Base-by-base conservation (phyloP, 2,888 invertebrate species). In the Campoletis raptor region DNA sequence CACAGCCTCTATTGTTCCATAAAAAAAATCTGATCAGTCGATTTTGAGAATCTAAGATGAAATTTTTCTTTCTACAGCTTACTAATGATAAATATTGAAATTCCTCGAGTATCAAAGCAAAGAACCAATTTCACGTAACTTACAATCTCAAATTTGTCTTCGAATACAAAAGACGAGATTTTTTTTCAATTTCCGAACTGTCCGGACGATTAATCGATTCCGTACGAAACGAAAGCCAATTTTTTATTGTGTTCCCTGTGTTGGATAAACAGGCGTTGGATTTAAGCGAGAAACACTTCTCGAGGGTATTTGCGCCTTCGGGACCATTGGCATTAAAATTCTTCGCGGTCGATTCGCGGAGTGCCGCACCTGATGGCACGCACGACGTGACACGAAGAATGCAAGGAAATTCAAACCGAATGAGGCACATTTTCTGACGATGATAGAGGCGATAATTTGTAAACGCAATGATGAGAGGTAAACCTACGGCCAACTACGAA, bases 351-450 rank as follows among this genome's bases (percentile, higher is more conserved):
- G 86, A 74, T 86, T 78, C 81, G 83, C 54, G 30, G 37, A 81
- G 81, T 61, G 86, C 83, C 86, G 86, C 86, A 84, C 86, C 86
- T 81, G 86, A 86, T 70, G 86, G 81, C 86, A 86, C 84, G 86
- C 86, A 84, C 86, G 81, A 81, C 86, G 83, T 84, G 84, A 79
- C 84, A 61, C 83, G 69, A 84, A 81, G 78, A 81, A 77, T 70
- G 83, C 48, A 67, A 57, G 64, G 36, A 12, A 42, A 48, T 42
- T 10, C 45, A 57, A 78, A 57, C 30, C 66, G 70, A 80, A 76
- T 52, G 85, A 76, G 69, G 64, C 40, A 54, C 76, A 61, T 64
- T 69, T 76, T 64, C 64, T 66, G 57, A 74, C 42, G 45, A 57
- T 52, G 69, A 74, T 42, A 21, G 67, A 70, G 66, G 42, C 72